Base-by-base conservation (phyloP, 2,113 vertebrate genomes). In the Engystomops pustulosus region DNA sequence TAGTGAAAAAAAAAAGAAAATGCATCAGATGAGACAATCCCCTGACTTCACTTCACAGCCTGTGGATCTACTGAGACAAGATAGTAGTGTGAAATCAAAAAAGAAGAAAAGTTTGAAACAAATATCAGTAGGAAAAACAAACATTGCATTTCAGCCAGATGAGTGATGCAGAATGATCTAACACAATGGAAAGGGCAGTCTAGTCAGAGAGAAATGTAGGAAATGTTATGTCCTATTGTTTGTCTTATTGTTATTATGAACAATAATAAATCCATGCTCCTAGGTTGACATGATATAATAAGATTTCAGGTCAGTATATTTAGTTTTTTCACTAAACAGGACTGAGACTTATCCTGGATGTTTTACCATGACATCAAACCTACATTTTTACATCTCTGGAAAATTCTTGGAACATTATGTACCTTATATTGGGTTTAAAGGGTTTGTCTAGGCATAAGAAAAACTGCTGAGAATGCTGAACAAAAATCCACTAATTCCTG, bases 61-160 rank as follows among this genome's bases (percentile, higher is more conserved):
- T 87, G 85, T 88, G 85, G 80, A 74, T 87, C 45, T 83, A 83
- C 15, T 75, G 80, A 77, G 78, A 72, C 47, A 8, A 82, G 87
- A 80, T 27, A 88, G 86, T 81, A 83, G 88, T 92, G 79, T 86
- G 87, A 92, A 87, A 90, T 89, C 89, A 88, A 91, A 86, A 84
- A 90, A 88, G 85, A 90, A 88, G 87, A 83, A 85, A 89, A 36
- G 44, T 80, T 79, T 79, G 77, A 91, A 92, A 85, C 92, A 92
- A 53, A 69, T 70, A 92, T 51, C 91, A 87, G 90, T 85, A 20
- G 94, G 91, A 49, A 91, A 89, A 85, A 86, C 91, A 71, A 95
- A 93, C 86, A 78, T 11, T 85, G 91, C 89, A 85, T 96, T 95
- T 85, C 90, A 94, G 74, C 86, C 90, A 0, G 92, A 94, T 34